Conservation (phyloP, 2,797 vertebrate genomes). For the Orientallactaga sibirica region DNA sequence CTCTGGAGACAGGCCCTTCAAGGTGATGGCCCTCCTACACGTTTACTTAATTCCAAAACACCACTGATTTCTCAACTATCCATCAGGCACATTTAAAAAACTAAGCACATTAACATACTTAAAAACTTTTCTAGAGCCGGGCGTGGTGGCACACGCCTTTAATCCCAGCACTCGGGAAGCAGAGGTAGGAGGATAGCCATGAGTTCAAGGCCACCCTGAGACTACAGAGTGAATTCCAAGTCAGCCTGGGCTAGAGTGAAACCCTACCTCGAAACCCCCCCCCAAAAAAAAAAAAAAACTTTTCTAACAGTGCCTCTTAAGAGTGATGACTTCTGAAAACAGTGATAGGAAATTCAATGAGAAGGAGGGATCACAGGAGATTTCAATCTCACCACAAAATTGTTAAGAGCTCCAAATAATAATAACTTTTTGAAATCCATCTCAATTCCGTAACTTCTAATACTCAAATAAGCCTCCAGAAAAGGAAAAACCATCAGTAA, state of each 20-base stretch:
- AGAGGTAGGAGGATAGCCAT: too few species aligned
- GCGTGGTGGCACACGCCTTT: too few species aligned
- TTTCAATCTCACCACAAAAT: background rate
- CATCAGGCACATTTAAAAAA: background rate
- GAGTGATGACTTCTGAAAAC: background rate
- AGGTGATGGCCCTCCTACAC: background rate
- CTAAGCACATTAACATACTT: accelerated
- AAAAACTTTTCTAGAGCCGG: background rate
- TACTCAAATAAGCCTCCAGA: background rate
- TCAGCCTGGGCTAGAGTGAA: too few species aligned
- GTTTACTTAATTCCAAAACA: background rate
- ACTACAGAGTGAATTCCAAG: too few species aligned
- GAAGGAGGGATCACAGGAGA: accelerated
- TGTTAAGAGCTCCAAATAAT: too few species aligned
- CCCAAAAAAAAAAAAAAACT: too few species aligned
- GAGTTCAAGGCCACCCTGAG: too few species aligned
- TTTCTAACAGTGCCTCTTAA: background rate
- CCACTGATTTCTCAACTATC: background rate
- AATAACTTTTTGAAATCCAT: background rate
- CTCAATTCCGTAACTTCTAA: background rate
- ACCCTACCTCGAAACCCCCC: too few species aligned
- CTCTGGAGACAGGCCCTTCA: background rate
- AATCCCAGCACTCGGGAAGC: too few species aligned
- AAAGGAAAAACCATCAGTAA: background rate
- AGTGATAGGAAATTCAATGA: accelerated